A percentile compares a stretch with the other conserved stretches of the same genome.
Conservation (phyloP, 2,113 vertebrate species). For the Rhinoderma darwinii region DNA sequence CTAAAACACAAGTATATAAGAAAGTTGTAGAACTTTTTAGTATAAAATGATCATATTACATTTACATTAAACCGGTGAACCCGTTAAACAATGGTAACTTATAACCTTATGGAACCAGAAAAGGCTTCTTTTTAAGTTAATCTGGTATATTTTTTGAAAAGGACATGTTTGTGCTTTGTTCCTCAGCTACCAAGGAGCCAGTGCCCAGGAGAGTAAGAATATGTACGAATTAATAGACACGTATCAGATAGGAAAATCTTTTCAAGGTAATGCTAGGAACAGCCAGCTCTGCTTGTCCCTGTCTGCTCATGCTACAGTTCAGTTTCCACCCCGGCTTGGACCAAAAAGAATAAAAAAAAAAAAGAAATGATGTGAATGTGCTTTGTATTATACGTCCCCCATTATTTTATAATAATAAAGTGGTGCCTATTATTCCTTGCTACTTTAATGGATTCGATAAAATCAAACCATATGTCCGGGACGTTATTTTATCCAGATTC, state of each 20-base stretch:
- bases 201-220: not conserved
- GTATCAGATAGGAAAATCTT: slow-evolving; percentile 17
- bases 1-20: too few species aligned
- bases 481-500: slow-evolving; percentile 48
- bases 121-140: too few species aligned
- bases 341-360: not conserved
- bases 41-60: too few species aligned
- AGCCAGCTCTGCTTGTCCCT: slow-evolving; percentile 22
- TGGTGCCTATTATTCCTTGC: slow-evolving; percentile 48
- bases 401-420: slow-evolving; percentile 60
- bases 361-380: slow-evolving; percentile 43
- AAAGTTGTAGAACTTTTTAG: too few species aligned
- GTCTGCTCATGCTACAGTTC: slow-evolving; percentile 12
- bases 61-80: too few species aligned
- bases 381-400: slow-evolving; percentile 48
- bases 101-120: too few species aligned
- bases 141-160: not conserved
- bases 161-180: not conserved
- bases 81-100: too few species aligned
- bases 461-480: slow-evolving; percentile 54
- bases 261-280: slow-evolving; percentile 25
- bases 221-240: not conserved
- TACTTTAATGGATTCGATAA: slow-evolving; percentile 60
- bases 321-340: slow-evolving; percentile 9
- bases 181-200: slow-evolving; percentile 25